phyloP scores from a whole-genome alignment of 2,113 vertebrate genomes.

The Nothocercus julius region DNA sequence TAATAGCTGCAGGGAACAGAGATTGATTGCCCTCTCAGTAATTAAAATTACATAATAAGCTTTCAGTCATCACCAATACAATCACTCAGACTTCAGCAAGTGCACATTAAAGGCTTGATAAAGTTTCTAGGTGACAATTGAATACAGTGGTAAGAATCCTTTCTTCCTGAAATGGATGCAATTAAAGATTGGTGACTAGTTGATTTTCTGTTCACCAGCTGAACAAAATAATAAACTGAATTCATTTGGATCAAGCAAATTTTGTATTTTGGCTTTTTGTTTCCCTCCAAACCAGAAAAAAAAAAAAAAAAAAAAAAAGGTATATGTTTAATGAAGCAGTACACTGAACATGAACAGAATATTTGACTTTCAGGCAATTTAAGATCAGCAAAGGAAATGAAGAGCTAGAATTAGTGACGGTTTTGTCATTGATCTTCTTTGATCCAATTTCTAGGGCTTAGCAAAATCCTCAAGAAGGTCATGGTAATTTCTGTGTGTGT shows the following conservation, averaged over 20 bases:
- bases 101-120: slow-evolving; percentile 30
- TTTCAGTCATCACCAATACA: slow-evolving; percentile 31
- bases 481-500: neutral
- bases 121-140: slow-evolving; percentile 37
- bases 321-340: neutral
- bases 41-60: slow-evolving; percentile 59
- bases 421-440: slow-evolving; percentile 4
- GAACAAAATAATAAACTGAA: neutral
- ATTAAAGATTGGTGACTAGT: neutral
- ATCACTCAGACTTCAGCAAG: slow-evolving; percentile 47
- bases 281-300: neutral
- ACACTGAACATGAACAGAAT: neutral
- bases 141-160: neutral
- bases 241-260: neutral
- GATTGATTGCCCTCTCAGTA: slow-evolving; percentile 36
- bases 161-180: neutral
- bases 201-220: neutral
- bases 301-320: neutral
- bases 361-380: neutral
- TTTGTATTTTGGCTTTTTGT: neutral
- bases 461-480: neutral
- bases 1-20: neutral
- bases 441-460: neutral
- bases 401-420: neutral
- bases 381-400: neutral